Conservation (phyloP, 2,888 invertebrate genomes). For the Abrostola tripartita region DNA sequence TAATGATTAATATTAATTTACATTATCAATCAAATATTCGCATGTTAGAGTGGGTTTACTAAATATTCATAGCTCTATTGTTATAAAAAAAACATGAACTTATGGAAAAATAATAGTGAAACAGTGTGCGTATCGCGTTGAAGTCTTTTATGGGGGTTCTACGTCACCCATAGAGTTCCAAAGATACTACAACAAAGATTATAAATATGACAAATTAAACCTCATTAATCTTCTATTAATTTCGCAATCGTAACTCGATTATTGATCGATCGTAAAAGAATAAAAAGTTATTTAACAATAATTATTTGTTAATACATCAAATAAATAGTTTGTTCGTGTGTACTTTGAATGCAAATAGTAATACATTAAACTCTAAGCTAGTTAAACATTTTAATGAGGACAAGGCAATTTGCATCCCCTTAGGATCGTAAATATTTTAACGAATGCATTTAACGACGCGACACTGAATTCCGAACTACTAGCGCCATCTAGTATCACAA, state of each 20-base stretch:
- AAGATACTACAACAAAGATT: neutral
- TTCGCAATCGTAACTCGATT: neutral
- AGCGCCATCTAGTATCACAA: constrained; percentile 63
- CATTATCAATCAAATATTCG: constrained; percentile 1
- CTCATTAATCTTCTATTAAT: neutral
- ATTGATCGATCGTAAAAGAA: neutral
- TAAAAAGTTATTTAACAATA: neutral
- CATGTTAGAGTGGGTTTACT: constrained; percentile 1
- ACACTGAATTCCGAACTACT: constrained; percentile 41
- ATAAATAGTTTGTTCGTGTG: neutral
- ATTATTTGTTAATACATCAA: neutral
- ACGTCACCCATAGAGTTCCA: constrained; percentile 44
- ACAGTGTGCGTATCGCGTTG: constrained; percentile 61
- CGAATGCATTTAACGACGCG: constrained; percentile 23
- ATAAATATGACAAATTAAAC: neutral
- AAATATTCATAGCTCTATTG: constrained; percentile 17
- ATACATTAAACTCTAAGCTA: constrained; percentile 1
- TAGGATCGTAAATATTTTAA: constrained; percentile 40
- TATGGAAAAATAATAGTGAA: constrained; percentile 35
- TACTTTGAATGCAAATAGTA: neutral
- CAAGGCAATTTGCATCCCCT: constrained; percentile 26
- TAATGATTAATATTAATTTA: neutral
- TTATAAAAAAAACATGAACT: constrained; percentile 28
- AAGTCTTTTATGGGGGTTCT: constrained; percentile 67
- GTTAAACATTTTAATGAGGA: constrained; percentile 20